Conservation (phyloP, 2,888 invertebrate species). For the Julus scandinavius region DNA sequence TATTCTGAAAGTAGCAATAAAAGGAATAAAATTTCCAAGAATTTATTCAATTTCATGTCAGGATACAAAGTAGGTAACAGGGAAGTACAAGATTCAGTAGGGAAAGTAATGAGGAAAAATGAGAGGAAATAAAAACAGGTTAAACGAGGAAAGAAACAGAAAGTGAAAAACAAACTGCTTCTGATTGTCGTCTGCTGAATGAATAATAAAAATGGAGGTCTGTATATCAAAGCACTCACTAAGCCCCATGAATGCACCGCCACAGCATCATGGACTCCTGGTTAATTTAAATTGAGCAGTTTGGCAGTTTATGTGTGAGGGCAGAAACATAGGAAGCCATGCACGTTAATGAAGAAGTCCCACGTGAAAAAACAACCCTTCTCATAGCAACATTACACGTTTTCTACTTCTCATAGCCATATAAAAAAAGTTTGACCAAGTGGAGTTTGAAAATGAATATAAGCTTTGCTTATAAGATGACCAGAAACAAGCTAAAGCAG, state of each 20-base stretch:
- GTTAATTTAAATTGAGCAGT: background rate
- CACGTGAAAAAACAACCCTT: background rate
- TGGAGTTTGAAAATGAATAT: no score
- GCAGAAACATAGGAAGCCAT: background rate
- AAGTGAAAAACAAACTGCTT: background rate
- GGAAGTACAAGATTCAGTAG: constrained; percentile 40
- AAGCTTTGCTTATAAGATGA: no score
- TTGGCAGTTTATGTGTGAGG: background rate
- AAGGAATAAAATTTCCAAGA: constrained; percentile 47
- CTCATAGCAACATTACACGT: background rate
- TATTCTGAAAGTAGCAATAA: constrained; percentile 31
- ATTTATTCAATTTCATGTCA: constrained; percentile 48
- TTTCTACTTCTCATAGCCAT: background rate
- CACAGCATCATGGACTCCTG: background rate
- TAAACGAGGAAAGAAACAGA: constrained; percentile 33
- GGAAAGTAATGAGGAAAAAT: background rate
- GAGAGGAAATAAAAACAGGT: background rate
- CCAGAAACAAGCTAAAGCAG: no score
- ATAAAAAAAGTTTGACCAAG: no score
- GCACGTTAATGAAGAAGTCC: background rate
- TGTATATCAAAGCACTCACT: background rate
- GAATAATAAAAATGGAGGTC: background rate
- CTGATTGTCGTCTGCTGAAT: background rate
- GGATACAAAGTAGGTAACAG: constrained; percentile 48
- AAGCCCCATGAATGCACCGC: background rate